Conservation (phyloP, 2,888 invertebrate species). For the Spatulosminthurus flaviceps region DNA sequence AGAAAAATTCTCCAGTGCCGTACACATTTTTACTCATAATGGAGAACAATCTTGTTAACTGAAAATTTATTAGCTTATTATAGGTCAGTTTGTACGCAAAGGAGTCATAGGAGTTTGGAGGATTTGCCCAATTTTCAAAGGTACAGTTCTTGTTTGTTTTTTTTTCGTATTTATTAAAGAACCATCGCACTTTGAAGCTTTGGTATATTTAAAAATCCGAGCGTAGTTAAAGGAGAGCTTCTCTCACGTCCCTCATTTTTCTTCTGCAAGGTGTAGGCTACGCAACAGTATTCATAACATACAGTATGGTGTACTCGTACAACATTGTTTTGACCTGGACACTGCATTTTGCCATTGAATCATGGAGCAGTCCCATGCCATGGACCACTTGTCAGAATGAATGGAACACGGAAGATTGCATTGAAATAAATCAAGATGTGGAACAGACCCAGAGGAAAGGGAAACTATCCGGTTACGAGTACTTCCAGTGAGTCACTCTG, state of each 20-base stretch:
- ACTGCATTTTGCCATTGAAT: slow-evolving; percentile 8
- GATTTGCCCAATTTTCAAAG: slow-evolving; percentile 50
- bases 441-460: slow-evolving; percentile 35
- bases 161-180: no score
- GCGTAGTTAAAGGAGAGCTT: no score
- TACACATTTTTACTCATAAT: not conserved
- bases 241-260: no score
- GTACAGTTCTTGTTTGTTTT: not conserved
- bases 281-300: slow-evolving; percentile 24
- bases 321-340: slow-evolving; percentile 31
- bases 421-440: slow-evolving; percentile 1
- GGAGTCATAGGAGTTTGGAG: slow-evolving; percentile 72
- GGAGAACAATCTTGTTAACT: not conserved
- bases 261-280: slow-evolving; percentile 45
- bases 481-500: slow-evolving; percentile 31
- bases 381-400: slow-evolving; percentile 38
- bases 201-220: not conserved
- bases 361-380: not conserved
- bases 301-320: slow-evolving; percentile 16
- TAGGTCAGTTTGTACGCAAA: slow-evolving; percentile 75
- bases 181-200: no score
- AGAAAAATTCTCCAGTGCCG: not conserved
- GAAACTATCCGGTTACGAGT: slow-evolving; percentile 32
- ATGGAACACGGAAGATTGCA: slow-evolving; percentile 35
- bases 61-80: slow-evolving; percentile 31